phyloP scores from a whole-genome alignment of 2,797 vertebrate species.

The Parambassis ranga region DNA sequence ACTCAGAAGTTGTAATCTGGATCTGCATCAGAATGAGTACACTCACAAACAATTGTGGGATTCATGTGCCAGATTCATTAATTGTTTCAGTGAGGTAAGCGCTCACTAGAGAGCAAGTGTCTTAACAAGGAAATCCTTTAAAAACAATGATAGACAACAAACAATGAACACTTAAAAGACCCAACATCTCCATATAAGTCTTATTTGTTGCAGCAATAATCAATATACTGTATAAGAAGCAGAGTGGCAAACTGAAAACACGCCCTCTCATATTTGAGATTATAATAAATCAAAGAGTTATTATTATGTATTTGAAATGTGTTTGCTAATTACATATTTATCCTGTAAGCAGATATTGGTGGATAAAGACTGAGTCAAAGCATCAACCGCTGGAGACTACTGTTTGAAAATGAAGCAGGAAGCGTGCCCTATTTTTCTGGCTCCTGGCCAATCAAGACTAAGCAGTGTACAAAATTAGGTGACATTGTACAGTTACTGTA shows the following conservation, averaged over 20 bases:
- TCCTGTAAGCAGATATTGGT: background rate
- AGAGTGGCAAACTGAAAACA: no score
- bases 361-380: background rate
- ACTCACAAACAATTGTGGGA: background rate
- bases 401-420: background rate
- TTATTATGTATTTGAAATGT: no score
- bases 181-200: no score
- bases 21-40: slow-evolving; percentile 5
- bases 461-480: background rate
- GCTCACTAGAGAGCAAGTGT: background rate
- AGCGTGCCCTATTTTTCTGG: background rate
- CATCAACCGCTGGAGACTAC: background rate
- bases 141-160: background rate
- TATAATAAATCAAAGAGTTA: no score
- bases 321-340: background rate
- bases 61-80: background rate
- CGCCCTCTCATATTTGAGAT: no score
- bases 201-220: no score
- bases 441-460: background rate
- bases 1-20: background rate
- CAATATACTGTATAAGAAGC: no score
- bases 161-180: no score
- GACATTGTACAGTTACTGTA: no score
- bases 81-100: background rate
- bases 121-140: background rate